These are phyloP conservation scores for Pollenia labialis DNA, from an alignment of 2,888 invertebrate genomes.

Conservation along the genomic window DNA sequence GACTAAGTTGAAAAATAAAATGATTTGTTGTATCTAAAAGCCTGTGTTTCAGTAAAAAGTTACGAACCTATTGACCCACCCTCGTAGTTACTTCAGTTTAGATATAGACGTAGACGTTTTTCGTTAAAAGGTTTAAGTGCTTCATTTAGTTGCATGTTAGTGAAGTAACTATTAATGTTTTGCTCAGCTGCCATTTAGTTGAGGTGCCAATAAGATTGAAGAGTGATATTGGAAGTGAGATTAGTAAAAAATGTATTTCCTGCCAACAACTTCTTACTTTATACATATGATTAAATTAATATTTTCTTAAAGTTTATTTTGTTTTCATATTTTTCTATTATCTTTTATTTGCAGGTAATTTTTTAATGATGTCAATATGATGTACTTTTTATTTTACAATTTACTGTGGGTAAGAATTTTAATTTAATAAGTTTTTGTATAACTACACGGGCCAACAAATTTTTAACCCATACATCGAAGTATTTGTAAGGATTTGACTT, in stretches of 20 bases:
- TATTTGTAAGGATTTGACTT: too few species aligned
- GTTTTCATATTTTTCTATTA: neutral
- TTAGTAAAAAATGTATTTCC: neutral
- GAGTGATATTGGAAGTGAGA: neutral
- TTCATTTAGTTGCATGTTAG: neutral
- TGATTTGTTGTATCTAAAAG: too few species aligned
- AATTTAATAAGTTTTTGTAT: too few species aligned
- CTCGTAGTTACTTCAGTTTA: too few species aligned
- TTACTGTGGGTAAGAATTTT: constrained; percentile 6
- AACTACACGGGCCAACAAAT: too few species aligned
- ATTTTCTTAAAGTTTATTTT: neutral
- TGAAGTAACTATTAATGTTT: constrained; percentile 4
- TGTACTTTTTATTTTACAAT: neutral
- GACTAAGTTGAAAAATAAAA: too few species aligned
- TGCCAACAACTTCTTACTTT: neutral
- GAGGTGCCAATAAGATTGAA: neutral
- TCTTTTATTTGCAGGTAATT: constrained; percentile 47
- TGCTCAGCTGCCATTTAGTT: neutral
- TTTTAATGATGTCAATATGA: neutral
- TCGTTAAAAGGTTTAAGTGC: neutral
- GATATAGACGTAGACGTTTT: neutral
- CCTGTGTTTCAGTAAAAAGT: too few species aligned
- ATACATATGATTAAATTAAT: neutral
- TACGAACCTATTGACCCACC: too few species aligned
- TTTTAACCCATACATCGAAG: too few species aligned